Evolutionary conservation across 2,888 invertebrate species (phyloP).

Genomic region (Synanthedon vespiformis): DNA sequence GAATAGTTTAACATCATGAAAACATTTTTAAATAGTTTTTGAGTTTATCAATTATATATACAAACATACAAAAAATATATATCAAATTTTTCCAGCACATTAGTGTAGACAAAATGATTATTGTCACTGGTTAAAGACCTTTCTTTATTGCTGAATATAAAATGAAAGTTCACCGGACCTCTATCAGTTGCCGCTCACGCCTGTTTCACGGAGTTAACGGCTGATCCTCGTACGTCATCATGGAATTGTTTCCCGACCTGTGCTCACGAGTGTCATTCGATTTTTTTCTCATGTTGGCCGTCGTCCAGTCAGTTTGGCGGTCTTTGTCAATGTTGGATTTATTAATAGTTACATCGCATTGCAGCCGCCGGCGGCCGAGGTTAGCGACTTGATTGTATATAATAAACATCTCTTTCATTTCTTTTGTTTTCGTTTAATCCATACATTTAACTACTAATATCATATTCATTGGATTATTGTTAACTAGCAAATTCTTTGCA

Average conservation of each 20-base stretch:
- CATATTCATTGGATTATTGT: too few relatives aligned
- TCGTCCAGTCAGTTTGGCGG: conserved; percentile 63
- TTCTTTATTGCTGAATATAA: too few relatives aligned
- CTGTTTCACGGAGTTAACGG: background rate
- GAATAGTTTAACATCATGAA: too few relatives aligned
- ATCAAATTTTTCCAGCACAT: too few relatives aligned
- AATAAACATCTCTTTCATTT: conserved; percentile 19
- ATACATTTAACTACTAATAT: too few relatives aligned
- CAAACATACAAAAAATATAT: too few relatives aligned
- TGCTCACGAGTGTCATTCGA: conserved; percentile 33
- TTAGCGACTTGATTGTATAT: conserved; percentile 27
- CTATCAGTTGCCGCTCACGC: background rate
- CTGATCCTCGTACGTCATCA: conserved; percentile 20
- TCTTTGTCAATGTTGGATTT: conserved; percentile 70
- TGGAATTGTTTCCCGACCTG: conserved; percentile 27
- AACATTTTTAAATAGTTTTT: too few relatives aligned
- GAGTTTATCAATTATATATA: too few relatives aligned
- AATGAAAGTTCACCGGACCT: too few relatives aligned
- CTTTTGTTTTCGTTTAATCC: background rate
- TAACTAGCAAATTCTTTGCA: too few relatives aligned
- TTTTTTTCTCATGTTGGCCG: conserved; percentile 48
- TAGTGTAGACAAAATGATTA: too few relatives aligned
- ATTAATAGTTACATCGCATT: conserved; percentile 54
- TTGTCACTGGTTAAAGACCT: too few relatives aligned
- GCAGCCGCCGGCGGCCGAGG: conserved; percentile 35